These are phyloP conservation scores for Drosophila jambulina DNA, from an alignment of 1,140 invertebrate species.

Conservation along the genomic window DNA sequence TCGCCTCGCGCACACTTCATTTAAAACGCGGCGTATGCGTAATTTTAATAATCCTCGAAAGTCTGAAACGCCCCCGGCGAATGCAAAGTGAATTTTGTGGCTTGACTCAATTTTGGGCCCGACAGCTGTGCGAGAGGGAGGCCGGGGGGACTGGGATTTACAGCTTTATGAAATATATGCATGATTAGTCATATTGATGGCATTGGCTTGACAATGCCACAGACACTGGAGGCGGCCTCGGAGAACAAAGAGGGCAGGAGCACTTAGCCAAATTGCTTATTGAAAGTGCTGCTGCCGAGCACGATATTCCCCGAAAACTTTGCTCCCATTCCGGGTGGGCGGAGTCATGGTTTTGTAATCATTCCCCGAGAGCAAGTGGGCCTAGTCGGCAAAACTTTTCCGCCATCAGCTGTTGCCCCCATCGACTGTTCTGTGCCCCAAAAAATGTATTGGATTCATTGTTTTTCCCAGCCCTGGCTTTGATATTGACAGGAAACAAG, in stretches of 20 bases:
- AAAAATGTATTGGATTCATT: slow-evolving; percentile 69
- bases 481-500: slow-evolving; percentile 38
- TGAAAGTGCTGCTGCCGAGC: slow-evolving; percentile 65
- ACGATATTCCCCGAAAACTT: slow-evolving; percentile 49
- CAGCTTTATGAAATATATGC: slow-evolving; percentile 73
- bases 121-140: slow-evolving; percentile 61
- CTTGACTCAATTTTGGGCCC: slow-evolving; percentile 75
- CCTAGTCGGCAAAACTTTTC: slow-evolving; percentile 56
- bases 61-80: slow-evolving; percentile 59
- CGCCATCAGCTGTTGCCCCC: slow-evolving; percentile 57
- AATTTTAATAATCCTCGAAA: slow-evolving; percentile 81
- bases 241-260: slow-evolving; percentile 16
- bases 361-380: slow-evolving; percentile 39
- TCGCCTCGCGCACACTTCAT: slow-evolving; percentile 58
- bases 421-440: slow-evolving; percentile 1
- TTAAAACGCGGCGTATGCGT: slow-evolving; percentile 81
- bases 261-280: slow-evolving; percentile 83
- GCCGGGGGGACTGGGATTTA: slow-evolving; percentile 29
- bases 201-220: slow-evolving; percentile 54
- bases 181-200: slow-evolving; percentile 81
- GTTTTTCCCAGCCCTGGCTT: slow-evolving; percentile 31
- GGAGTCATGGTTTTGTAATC: slow-evolving; percentile 62
- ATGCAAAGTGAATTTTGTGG: slow-evolving; percentile 81
- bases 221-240: slow-evolving; percentile 8
- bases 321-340: slow-evolving; percentile 25